Percentiles rank a stretch among this genome's conserved stretches.
These are phyloP conservation scores for Actinia equina DNA, from an alignment of 64 coral and sea anemone species.

Conservation along the genomic window DNA sequence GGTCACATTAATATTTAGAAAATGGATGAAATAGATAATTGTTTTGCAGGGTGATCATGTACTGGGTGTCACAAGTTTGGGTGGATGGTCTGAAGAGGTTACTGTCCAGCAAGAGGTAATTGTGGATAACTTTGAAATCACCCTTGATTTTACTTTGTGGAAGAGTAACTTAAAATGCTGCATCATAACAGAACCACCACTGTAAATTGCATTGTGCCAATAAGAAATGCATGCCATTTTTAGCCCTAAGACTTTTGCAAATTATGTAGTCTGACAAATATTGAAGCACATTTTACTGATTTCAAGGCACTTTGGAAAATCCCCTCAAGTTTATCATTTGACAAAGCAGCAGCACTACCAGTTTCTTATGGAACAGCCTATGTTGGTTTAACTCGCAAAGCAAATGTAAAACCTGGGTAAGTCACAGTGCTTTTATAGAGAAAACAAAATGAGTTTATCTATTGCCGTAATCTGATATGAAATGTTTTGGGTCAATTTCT, in stretches of 20 bases:
- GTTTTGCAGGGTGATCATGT: constrained; percentile 73
- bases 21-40: neutral
- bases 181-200: no score
- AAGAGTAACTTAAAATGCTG: neutral
- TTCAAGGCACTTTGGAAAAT: constrained; percentile 73
- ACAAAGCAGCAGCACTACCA: constrained; percentile 64
- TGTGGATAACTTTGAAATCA: neutral
- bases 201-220: no score
- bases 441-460: no score
- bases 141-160: neutral
- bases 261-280: neutral
- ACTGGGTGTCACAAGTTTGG: constrained; percentile 49
- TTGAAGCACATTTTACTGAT: neutral
- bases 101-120: constrained; percentile 63
- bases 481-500: no score
- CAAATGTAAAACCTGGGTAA: constrained; percentile 72
- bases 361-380: constrained; percentile 95
- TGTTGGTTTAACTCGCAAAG: constrained; percentile 69
- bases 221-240: no score
- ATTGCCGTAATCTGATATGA: no score
- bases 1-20: no score
- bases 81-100: constrained; percentile 83
- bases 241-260: no score
- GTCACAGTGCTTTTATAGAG: neutral
- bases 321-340: constrained; percentile 50